A percentile compares a stretch with the other conserved stretches of the same genome.
These are phyloP conservation scores for Euwallacea similis DNA, from an alignment of 1,140 invertebrate genomes.

Conservation along the genomic window DNA sequence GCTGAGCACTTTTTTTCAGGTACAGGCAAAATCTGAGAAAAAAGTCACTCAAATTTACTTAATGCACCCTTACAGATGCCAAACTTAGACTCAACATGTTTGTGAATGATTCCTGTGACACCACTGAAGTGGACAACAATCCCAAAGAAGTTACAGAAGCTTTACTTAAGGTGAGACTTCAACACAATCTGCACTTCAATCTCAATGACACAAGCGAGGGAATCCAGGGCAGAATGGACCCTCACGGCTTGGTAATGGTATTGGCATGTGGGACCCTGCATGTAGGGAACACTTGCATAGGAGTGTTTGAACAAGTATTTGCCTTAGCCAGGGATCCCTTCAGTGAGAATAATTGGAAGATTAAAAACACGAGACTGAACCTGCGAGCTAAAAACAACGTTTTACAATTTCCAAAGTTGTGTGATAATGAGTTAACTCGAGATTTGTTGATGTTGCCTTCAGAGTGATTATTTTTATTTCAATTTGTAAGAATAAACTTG, in stretches of 20 bases:
- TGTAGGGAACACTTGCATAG: constrained; percentile 54
- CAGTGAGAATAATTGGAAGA: constrained; percentile 64
- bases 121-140: constrained; percentile 42
- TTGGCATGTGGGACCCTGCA: constrained; percentile 66
- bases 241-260: constrained; percentile 64
- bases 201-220: constrained; percentile 61
- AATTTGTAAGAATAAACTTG: too few relatives aligned
- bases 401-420: constrained; percentile 38
- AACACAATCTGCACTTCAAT: constrained; percentile 62
- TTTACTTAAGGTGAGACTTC: constrained; percentile 51
- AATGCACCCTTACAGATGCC: constrained; percentile 50
- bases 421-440: constrained; percentile 42
- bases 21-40: not conserved
- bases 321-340: constrained; percentile 62
- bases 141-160: constrained; percentile 49
- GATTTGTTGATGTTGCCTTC: constrained; percentile 32
- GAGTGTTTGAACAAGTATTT: constrained; percentile 68
- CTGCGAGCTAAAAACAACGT: constrained; percentile 51
- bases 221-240: constrained; percentile 59
- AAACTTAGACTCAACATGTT: constrained; percentile 42
- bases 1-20: constrained; percentile 60
- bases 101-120: constrained; percentile 45
- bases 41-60: not conserved
- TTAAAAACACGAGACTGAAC: constrained; percentile 57
- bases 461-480: constrained; percentile 7